Conservation (phyloP, 2,113 vertebrate genomes). For the Pteruthius melanotis region DNA sequence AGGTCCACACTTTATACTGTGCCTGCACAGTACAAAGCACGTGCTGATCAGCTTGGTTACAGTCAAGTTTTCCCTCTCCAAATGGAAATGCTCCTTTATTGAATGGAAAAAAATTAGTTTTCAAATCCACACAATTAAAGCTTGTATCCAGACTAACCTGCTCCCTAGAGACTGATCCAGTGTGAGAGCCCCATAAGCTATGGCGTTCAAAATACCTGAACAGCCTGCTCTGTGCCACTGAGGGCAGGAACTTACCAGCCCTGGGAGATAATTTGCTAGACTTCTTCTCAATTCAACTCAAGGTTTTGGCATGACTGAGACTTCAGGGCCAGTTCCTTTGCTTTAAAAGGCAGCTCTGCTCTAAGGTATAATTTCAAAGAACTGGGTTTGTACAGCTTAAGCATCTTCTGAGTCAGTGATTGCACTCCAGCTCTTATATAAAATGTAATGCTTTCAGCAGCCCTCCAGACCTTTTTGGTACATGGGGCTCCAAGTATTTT, state of each 20-base stretch:
- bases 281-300: neutral
- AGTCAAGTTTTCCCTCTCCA: neutral
- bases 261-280: neutral
- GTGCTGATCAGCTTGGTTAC: neutral
- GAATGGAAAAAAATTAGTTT: neutral
- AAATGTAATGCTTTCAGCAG: neutral
- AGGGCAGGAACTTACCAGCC: neutral
- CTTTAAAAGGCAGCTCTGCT: neutral
- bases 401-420: neutral
- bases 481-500: neutral
- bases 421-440: neutral
- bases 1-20: neutral
- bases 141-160: neutral
- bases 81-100: neutral
- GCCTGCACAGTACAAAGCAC: neutral
- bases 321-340: neutral
- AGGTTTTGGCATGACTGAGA: neutral
- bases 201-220: neutral
- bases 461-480: neutral
- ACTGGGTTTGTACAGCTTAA: neutral
- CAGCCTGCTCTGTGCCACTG: neutral
- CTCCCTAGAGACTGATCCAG: neutral
- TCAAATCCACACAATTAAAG: neutral
- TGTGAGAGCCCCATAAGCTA: neutral
- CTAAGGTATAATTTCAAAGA: neutral